These are phyloP conservation scores for Caenorhabditis sp. DNA, from an alignment of 2,888 invertebrate genomes.

Conservation along the genomic window DNA sequence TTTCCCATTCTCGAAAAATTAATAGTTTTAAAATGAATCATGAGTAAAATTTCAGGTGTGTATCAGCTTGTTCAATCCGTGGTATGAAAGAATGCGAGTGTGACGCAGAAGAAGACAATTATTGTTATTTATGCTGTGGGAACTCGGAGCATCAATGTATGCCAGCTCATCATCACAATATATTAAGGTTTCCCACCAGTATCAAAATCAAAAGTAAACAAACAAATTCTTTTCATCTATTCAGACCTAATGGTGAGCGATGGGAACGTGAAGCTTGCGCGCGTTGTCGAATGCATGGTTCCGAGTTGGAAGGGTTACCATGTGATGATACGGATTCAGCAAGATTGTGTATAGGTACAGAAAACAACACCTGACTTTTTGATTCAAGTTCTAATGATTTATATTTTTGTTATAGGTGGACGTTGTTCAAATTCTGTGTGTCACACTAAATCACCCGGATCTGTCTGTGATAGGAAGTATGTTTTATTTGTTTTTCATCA, in stretches of 20 bases:
- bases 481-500: slow-evolving; percentile 9
- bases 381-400: not conserved
- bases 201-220: slow-evolving; percentile 9
- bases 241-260: slow-evolving; percentile 69
- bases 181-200: slow-evolving; percentile 60
- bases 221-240: slow-evolving; percentile 11
- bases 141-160: slow-evolving; percentile 62
- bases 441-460: slow-evolving; percentile 67
- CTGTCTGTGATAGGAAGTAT: slow-evolving; percentile 68
- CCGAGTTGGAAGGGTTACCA: slow-evolving; percentile 68
- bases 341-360: slow-evolving; percentile 61
- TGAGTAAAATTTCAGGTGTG: slow-evolving; percentile 67
- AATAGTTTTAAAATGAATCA: too few relatives aligned
- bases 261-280: slow-evolving; percentile 71
- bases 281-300: slow-evolving; percentile 67
- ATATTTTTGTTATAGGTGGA: slow-evolving; percentile 41
- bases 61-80: slow-evolving; percentile 64
- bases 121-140: slow-evolving; percentile 71
- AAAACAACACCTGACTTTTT: not conserved
- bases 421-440: slow-evolving; percentile 71
- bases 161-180: slow-evolving; percentile 69
- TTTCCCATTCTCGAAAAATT: too few relatives aligned
- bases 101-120: slow-evolving; percentile 70
- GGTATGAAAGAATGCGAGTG: slow-evolving; percentile 69
- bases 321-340: slow-evolving; percentile 70